Evolutionary conservation across 2,113 vertebrate species (phyloP).

Genomic region (Corythoichthys haematopterus): DNA sequence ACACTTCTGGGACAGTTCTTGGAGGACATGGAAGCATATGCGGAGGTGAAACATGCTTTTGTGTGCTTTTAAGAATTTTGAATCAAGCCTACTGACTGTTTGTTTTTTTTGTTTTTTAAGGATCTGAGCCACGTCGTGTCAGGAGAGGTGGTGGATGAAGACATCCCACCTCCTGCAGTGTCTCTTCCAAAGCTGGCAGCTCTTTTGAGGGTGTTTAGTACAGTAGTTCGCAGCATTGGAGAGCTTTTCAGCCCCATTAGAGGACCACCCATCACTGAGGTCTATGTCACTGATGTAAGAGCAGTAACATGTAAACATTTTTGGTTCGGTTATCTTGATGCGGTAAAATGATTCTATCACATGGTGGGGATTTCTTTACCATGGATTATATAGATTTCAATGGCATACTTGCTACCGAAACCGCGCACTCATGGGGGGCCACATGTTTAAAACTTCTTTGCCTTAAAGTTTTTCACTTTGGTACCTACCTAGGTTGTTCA

Average conservation of each 20-base stretch:
- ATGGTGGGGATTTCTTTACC: not conserved
- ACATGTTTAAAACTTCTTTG: too few relatives aligned
- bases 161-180: slow-evolving; percentile 92
- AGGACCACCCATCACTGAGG: slow-evolving; percentile 91
- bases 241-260: slow-evolving; percentile 90
- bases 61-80: not conserved
- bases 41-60: slow-evolving; percentile 74
- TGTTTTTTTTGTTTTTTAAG: slow-evolving; percentile 58
- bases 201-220: slow-evolving; percentile 92
- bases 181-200: slow-evolving; percentile 94
- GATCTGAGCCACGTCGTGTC: slow-evolving; percentile 90
- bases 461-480: too few relatives aligned
- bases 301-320: not conserved
- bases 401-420: too few relatives aligned
- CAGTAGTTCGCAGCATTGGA: slow-evolving; percentile 96
- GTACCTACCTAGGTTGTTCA: too few relatives aligned
- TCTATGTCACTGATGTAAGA: slow-evolving; percentile 91
- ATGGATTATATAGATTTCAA: not conserved
- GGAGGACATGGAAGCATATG: slow-evolving; percentile 98
- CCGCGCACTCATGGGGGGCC: too few relatives aligned
- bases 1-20: slow-evolving; percentile 95
- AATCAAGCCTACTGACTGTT: not conserved
- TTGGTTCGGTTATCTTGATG: not conserved
- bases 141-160: slow-evolving; percentile 86
- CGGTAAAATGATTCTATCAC: not conserved